Evolutionary conservation across 2,888 invertebrate species (phyloP), one percentile per base, ranked within the genome.

Genomic region (Onthophagus sagittarius): DNA sequence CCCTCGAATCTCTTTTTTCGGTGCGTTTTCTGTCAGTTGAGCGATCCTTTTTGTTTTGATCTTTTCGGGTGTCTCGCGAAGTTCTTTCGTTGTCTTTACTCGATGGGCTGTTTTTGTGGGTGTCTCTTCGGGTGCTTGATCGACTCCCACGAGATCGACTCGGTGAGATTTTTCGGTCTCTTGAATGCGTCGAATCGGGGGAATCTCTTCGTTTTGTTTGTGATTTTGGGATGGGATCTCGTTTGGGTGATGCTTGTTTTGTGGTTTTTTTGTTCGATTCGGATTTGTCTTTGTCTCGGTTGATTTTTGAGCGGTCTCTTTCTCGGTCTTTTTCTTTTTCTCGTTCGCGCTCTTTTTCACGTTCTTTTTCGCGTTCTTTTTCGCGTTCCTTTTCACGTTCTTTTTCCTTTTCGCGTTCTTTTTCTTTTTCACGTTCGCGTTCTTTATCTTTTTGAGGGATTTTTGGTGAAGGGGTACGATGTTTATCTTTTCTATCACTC

Each of bases 1-100:
- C 92, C 77, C 91, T 87, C 80, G 89, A 85, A 78, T 90, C 89
- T 81, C 89, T 87, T 69, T 88, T 88, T 75, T 88, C 88, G 79
- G 88, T 81, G 63, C 79, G 78, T 72, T 83, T 82, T 2, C 83
- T 82, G 64, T 78, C 78, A 53, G 15, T 76, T 9, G 72, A 69
- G 65, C 79, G 79, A 62, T 83, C 82, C 75, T 82, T 79, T 70
- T 77, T 75, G 74, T 71, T 71, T 14, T 72, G 74, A 62, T 74
- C 91, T 79, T 87, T 88, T 74, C 82, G 81, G 77, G 84, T 84
- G 32, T 80, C 75, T 4, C 39, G 2, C 3, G 23, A n/a, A n/a
- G 23, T 1, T 72, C 82, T 80, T 33, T 84, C 81, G 70, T 85
- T 87, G 70, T 89, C 88, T 79, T 87, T 86, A 75, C 86, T 85